These are phyloP conservation scores for Xiphias gladius DNA, from an alignment of 2,113 vertebrate species.

Conservation along the genomic window DNA sequence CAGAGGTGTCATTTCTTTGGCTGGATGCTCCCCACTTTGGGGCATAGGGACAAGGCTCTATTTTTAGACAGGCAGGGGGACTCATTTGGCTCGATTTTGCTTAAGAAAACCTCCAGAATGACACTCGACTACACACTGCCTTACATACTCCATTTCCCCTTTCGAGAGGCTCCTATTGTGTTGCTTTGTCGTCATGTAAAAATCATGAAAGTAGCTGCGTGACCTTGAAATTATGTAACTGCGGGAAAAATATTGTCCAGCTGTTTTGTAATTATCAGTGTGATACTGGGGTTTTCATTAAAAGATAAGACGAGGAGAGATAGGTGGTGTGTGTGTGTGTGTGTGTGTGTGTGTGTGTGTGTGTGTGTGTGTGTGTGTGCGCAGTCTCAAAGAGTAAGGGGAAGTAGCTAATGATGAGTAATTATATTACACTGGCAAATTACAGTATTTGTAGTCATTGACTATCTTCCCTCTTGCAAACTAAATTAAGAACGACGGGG, in stretches of 20 bases:
- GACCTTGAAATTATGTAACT: conserved; percentile 53
- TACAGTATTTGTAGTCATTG: conserved; percentile 52
- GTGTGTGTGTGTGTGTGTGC: neutral
- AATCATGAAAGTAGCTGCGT: conserved; percentile 40
- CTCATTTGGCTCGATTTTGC: conserved; percentile 49
- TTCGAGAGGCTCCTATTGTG: neutral
- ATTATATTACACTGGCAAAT: conserved; percentile 73
- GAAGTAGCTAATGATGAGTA: conserved; percentile 72
- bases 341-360: neutral
- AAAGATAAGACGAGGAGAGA: conserved; percentile 53
- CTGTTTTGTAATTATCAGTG: conserved; percentile 58
- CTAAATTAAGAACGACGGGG: conserved; percentile 66
- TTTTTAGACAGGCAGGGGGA: conserved; percentile 63
- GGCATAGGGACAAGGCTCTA: conserved; percentile 42
- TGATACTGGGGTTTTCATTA: conserved; percentile 57
- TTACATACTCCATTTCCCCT: neutral
- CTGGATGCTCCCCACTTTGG: conserved; percentile 44
- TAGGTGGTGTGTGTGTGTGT: neutral
- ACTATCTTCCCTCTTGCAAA: conserved; percentile 47
- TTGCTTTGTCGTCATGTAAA: conserved; percentile 24
- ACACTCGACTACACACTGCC: conserved; percentile 6
- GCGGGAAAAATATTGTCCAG: conserved; percentile 46
- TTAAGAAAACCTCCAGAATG: conserved; percentile 48
- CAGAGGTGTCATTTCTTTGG: conserved; percentile 48
- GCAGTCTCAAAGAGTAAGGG: conserved; percentile 35